These are phyloP conservation scores for Pocillopora verrucosa DNA, from an alignment of 64 coral and sea anemone genomes.

Conservation along the genomic window DNA sequence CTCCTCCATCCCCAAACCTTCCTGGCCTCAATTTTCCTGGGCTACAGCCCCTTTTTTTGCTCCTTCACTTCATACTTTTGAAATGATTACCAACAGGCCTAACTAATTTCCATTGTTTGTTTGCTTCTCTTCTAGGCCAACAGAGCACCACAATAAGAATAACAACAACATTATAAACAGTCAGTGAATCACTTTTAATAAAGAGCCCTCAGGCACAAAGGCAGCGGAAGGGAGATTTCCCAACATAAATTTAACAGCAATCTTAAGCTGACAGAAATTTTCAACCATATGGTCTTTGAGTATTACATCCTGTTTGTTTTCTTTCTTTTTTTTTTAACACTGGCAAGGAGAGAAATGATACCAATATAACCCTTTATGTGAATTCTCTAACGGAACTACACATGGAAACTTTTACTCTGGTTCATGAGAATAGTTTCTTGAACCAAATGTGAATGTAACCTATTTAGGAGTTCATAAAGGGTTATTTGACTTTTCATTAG, in stretches of 20 bases:
- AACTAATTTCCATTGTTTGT: too few relatives aligned
- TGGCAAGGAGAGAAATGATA: slow-evolving; percentile 37
- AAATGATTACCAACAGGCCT: too few relatives aligned
- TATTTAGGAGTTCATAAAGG: background rate
- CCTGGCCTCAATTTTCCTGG: too few relatives aligned
- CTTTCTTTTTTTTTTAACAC: too few relatives aligned
- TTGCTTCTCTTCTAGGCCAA: too few relatives aligned
- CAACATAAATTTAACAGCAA: background rate
- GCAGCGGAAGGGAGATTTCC: background rate
- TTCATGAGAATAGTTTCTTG: too few relatives aligned
- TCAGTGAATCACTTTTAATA: background rate
- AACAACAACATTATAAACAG: background rate
- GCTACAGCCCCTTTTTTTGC: too few relatives aligned
- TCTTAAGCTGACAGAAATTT: background rate
- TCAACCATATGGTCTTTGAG: background rate
- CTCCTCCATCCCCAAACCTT: too few relatives aligned
- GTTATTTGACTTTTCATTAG: background rate
- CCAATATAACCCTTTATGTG: background rate
- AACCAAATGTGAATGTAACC: too few relatives aligned
- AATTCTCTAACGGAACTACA: background rate
- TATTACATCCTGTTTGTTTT: background rate
- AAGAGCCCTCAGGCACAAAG: background rate
- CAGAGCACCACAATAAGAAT: background rate
- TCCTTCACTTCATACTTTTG: too few relatives aligned
- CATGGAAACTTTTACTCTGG: background rate